Evolutionary conservation across 37 sponge, comb jelly and placozoan genomes (phyloP).

Genomic region (Geodia barretti): DNA sequence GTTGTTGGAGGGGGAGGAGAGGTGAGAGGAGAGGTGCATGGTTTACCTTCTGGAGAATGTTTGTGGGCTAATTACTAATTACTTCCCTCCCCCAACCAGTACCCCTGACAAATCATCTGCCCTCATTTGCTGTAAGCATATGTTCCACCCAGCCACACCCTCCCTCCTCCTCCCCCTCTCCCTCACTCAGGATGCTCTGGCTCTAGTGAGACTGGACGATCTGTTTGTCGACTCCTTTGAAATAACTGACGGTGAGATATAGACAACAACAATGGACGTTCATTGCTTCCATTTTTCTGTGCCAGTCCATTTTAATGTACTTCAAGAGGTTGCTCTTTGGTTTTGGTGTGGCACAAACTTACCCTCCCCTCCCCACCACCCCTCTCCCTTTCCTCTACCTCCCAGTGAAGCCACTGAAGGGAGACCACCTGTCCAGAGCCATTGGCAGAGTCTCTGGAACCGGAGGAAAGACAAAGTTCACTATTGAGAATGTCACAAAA

Average conservation of each 20-base stretch:
- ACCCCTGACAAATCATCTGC: not conserved
- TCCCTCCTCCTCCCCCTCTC: not conserved
- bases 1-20: not conserved
- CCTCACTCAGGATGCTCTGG: constrained; percentile 86
- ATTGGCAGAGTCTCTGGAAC: constrained; percentile 99
- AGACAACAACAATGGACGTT: not conserved
- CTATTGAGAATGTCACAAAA: constrained; percentile 99
- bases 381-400: not conserved
- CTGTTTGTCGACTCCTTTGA: constrained; percentile 97
- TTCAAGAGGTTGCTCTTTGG: too few relatives aligned
- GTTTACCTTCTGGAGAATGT: not conserved
- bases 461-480: constrained; percentile 99
- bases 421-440: constrained; percentile 97
- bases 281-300: too few relatives aligned
- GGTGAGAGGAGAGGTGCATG: not conserved
- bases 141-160: not conserved
- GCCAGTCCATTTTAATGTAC: too few relatives aligned
- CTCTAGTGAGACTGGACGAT: constrained; percentile 95
- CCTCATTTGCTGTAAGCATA: not conserved
- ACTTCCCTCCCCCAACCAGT: not conserved
- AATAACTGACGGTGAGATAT: constrained; percentile 77
- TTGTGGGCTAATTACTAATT: not conserved
- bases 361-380: not conserved
- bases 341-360: not conserved
- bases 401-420: constrained; percentile 92